Evolutionary conservation across 2,888 invertebrate genomes (phyloP).

Genomic region (Rhorus exstirpatorius): DNA sequence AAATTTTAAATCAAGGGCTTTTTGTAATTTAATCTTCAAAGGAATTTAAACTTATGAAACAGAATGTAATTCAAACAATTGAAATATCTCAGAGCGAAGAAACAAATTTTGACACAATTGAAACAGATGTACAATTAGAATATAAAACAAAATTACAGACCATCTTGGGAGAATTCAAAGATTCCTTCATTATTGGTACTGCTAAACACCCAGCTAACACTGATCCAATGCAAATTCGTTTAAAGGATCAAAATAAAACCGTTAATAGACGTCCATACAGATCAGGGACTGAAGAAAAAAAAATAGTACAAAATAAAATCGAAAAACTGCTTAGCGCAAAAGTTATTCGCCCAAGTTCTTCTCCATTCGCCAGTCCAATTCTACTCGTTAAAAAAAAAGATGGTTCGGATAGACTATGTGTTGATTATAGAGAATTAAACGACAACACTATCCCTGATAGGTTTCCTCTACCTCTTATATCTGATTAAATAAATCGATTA

Average conservation of each 20-base stretch:
- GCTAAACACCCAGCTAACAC: constrained; percentile 5
- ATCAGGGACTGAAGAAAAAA: not conserved
- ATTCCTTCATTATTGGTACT: not conserved
- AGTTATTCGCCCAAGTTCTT: constrained; percentile 5
- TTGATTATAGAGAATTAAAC: constrained; percentile 3
- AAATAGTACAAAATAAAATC: constrained; percentile 6
- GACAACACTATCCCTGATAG: constrained; percentile 23
- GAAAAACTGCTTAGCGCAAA: not conserved
- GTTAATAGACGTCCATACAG: constrained; percentile 7
- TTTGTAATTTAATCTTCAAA: not conserved
- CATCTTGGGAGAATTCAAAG: not conserved
- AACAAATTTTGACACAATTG: not conserved
- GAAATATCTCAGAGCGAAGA: not conserved
- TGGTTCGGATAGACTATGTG: constrained; percentile 3
- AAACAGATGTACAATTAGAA: not conserved
- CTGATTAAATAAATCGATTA: constrained; percentile 9
- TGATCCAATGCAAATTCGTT: not conserved
- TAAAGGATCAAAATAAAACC: not conserved
- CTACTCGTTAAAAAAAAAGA: constrained; percentile 3
- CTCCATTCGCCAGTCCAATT: constrained; percentile 1
- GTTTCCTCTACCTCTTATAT: constrained; percentile 6
- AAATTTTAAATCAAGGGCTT: not conserved
- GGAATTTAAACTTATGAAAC: not conserved
- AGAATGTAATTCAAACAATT: not conserved
- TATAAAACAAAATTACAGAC: not conserved